Evolutionary conservation across 2,113 vertebrate species (phyloP), one percentile per base, ranked within the genome.

Genomic region (Pogonocichla stellata): DNA sequence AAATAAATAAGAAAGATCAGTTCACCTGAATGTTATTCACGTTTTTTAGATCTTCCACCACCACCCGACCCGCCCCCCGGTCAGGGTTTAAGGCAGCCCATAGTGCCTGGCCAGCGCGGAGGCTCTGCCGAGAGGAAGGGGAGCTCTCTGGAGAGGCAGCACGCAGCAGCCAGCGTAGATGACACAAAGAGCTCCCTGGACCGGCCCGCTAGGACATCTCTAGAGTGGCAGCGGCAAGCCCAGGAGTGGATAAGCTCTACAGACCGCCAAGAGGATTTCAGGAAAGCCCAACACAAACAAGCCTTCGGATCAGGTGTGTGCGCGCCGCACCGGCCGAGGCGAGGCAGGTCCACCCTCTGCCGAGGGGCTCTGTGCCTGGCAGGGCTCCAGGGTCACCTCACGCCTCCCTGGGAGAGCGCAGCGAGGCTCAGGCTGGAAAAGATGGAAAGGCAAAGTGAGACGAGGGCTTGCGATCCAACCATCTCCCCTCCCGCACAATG

Each of bases 1-100:
- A 87, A 23, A 45, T 94, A 87, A 95, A 88, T 51, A 91, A 93
- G 96, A 90, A 43, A 97, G 96, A 47, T 60, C 92, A 98, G 98
- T 96, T 86, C 82, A 97, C 93, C 96, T 98, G 95, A 98, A 98
- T 85, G 73, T 97, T 97, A 97, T 98, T 98, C 96, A 97, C 97
- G 2, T 98, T 98, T 98, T 97, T 97, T 98, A 99, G 99, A 99
- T 98, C 99, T 99, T 98, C 99, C 99, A 98, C 99, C 99, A 97
- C 99, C 99, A 95, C 99, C 99, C 40, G 99, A 99, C 84, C 99
- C 99, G n/a, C 99, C 99, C 71, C 99, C 99, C 72, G 98, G 98
- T 98, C 99, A 99, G 98, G 98, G 98, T 95, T 98, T 98, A 97
- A 99, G 99, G 70, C 97, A 99, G 89, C 99, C 98, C 62, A 97